Evolutionary conservation across 2,797 vertebrate genomes (phyloP).

Genomic region (Dallia pectoralis): DNA sequence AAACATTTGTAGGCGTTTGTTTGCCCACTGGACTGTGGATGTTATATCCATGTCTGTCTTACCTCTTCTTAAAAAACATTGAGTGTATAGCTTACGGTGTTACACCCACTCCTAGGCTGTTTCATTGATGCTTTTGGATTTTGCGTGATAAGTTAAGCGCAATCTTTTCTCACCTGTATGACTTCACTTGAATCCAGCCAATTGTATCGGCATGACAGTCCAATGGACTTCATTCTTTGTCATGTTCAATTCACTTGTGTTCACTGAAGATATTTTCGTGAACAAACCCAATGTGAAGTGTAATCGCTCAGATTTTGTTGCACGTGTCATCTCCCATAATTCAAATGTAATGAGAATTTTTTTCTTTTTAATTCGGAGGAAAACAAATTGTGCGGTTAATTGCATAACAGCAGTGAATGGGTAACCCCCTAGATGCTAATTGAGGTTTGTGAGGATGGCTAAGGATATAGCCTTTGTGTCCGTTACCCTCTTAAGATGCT

Average conservation of each 20-base stretch:
- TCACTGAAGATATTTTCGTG: constrained; percentile 71
- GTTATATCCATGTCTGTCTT: not conserved
- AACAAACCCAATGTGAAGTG: constrained; percentile 48
- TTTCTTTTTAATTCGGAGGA: constrained; percentile 41
- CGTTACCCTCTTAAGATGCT: not conserved
- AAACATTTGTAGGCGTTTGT: constrained; percentile 16
- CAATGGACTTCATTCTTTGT: constrained; percentile 12
- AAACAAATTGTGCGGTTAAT: constrained; percentile 32
- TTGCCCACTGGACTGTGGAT: constrained; percentile 16
- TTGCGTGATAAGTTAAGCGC: constrained; percentile 20
- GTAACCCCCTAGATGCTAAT: constrained; percentile 10
- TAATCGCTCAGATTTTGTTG: constrained; percentile 43
- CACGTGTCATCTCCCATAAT: constrained; percentile 25
- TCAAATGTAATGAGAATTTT: constrained; percentile 28
- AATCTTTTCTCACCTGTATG: constrained; percentile 47
- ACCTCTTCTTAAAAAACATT: not conserved
- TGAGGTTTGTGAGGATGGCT: constrained; percentile 1
- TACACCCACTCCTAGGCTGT: not conserved
- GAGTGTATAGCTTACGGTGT: not conserved
- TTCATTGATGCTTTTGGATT: constrained; percentile 16
- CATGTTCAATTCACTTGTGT: constrained; percentile 33
- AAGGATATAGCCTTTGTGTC: not conserved
- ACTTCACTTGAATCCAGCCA: constrained; percentile 24
- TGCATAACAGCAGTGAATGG: constrained; percentile 29
- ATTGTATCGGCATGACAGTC: constrained; percentile 11